Conservation (phyloP, 2,797 vertebrate genomes). For the Molossus molossus region DNA sequence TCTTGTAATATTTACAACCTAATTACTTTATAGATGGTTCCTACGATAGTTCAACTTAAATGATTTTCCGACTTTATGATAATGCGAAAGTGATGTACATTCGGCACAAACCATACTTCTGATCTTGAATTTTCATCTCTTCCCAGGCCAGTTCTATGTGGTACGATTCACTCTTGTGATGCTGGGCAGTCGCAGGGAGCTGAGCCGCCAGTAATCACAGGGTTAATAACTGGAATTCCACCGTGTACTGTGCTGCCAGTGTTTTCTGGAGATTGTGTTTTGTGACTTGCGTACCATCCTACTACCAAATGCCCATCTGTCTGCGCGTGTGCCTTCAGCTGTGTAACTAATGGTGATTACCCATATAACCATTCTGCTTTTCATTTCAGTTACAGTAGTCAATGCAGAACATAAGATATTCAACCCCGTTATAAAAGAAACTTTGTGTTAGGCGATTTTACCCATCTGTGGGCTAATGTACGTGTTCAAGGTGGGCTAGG, state of each 20-base stretch:
- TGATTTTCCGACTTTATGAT: not conserved
- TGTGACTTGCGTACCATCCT: not conserved
- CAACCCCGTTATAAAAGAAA: not conserved
- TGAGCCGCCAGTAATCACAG: not conserved
- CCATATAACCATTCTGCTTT: not conserved
- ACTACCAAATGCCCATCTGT: not conserved
- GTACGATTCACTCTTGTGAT: not conserved
- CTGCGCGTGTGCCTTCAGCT: not conserved
- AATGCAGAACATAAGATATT: not conserved
- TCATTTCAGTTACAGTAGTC: not conserved
- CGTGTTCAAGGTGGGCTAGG: not conserved
- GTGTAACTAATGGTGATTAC: not conserved
- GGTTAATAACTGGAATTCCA: not conserved
- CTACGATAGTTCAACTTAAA: not conserved
- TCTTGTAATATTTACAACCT: slow-evolving; percentile 23
- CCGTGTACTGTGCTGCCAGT: not conserved
- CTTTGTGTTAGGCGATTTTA: not conserved
- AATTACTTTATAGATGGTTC: not conserved
- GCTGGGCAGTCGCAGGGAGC: not conserved
- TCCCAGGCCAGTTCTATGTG: not conserved
- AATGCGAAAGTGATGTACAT: not conserved
- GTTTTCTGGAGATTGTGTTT: not conserved
- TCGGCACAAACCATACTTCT: not conserved
- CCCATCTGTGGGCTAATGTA: not conserved
- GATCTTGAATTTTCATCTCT: not conserved